Base-by-base conservation (phyloP, 2,888 invertebrate genomes). In the Callinectes sapidus region DNA sequence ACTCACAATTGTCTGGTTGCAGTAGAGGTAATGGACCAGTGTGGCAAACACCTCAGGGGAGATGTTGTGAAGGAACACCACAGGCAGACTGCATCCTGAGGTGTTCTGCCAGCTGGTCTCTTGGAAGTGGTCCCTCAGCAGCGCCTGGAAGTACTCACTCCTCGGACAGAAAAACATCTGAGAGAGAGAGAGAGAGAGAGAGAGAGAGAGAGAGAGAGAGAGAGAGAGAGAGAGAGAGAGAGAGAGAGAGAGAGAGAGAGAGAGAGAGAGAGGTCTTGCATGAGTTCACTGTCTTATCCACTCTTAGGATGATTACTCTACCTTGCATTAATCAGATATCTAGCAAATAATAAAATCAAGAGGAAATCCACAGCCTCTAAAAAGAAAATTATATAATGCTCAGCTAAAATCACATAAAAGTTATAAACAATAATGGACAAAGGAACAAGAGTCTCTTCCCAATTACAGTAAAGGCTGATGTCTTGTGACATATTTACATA, bases 131-230 rank as follows among this genome's bases (percentile, higher is more conserved):
- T 95, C 95, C 71, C 95, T 90, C 35, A 95, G 48, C 71, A 95
- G 94, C 8, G 95, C 95, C 48, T 95, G 93, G 94, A 96, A 96
- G 95, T 96, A 96, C 91, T 96, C 96, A 95, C 96, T 96, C 90
- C 96, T 95, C 0, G 95, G 95, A 95, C 96, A 96, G 95, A 96
- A 95, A 95, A 96, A 96, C 28, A 95, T 95, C 96, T 96, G 95
- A 13, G 94, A 94, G 77, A 87, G 6, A 8, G 42, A 85, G 32
- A 42, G 66, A 61, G 61, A 61, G 61, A 61, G 61, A 61, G 61
- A 61, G 61, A 61, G 61, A 61, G 61, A 61, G 61, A 86, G 86
- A 86, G 86, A 86, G 35, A 86, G 86, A 86, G 86, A 86, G 86
- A 86, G 86, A 86, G 86, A 86, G 32, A 86, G 32, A 86, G 32